These are phyloP conservation scores for Ophiodon elongatus DNA, from an alignment of 2,113 vertebrate species.

Conservation along the genomic window DNA sequence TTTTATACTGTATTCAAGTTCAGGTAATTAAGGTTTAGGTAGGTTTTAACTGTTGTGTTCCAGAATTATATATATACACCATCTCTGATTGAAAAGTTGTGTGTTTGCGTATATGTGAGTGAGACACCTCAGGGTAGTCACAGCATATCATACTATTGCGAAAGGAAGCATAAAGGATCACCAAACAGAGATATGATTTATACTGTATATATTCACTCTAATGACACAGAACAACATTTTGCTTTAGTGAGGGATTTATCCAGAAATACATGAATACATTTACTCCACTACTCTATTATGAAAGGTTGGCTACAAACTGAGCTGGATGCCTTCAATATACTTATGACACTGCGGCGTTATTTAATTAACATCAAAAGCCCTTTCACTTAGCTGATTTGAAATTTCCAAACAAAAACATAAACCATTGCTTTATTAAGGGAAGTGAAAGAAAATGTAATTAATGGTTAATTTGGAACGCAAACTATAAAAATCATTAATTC, in stretches of 20 bases:
- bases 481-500: slow-evolving; percentile 10
- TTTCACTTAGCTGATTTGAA: slow-evolving; percentile 55
- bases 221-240: neutral
- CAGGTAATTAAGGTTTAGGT: neutral
- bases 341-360: slow-evolving; percentile 36
- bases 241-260: neutral
- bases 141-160: neutral
- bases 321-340: slow-evolving; percentile 42
- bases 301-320: neutral
- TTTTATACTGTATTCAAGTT: neutral
- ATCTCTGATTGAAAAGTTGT: slow-evolving; percentile 9
- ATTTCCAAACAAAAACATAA: slow-evolving; percentile 60
- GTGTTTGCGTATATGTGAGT: neutral
- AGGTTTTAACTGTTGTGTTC: neutral
- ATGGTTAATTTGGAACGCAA: slow-evolving; percentile 47
- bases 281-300: neutral
- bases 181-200: neutral
- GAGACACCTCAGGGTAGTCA: neutral
- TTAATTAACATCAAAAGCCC: slow-evolving; percentile 55
- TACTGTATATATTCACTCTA: no score
- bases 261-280: neutral
- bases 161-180: neutral
- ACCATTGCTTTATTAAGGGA: slow-evolving; percentile 46
- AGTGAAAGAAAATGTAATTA: slow-evolving; percentile 66
- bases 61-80: neutral